phyloP scores from a whole-genome alignment of 2,113 vertebrate species.

The Chloroceryle aenea region DNA sequence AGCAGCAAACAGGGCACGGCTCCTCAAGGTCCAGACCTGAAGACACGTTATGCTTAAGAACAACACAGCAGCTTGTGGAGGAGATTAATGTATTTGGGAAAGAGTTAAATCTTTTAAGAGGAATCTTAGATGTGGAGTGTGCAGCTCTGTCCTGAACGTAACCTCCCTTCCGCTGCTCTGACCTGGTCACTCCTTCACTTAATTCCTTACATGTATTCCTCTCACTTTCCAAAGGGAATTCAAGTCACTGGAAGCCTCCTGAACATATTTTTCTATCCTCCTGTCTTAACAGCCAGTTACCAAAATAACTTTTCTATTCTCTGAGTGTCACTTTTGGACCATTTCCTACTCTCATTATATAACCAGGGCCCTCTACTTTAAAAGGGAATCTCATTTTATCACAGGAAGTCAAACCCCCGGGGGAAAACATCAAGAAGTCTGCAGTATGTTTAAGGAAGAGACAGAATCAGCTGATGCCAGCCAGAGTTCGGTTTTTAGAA shows the following conservation, averaged over 20 bases:
- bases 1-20: neutral
- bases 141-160: neutral
- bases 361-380: neutral
- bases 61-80: neutral
- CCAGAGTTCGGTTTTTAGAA: neutral
- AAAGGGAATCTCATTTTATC: slow-evolving; percentile 60
- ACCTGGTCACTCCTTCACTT: neutral
- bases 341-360: slow-evolving; percentile 50
- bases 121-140: neutral
- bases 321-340: neutral
- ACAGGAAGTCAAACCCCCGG: slow-evolving; percentile 32
- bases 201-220: neutral
- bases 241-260: neutral
- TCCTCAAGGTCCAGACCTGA: neutral
- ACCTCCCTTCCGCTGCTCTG: neutral
- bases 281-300: neutral
- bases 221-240: neutral
- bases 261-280: neutral
- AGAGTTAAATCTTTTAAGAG: neutral
- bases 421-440: neutral
- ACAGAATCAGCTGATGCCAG: neutral
- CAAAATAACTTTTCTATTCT: slow-evolving; percentile 3
- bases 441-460: neutral
- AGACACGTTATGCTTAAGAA: neutral
- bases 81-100: neutral